Base-by-base conservation (phyloP, 2,113 vertebrate genomes). In the Noturus placidus region DNA sequence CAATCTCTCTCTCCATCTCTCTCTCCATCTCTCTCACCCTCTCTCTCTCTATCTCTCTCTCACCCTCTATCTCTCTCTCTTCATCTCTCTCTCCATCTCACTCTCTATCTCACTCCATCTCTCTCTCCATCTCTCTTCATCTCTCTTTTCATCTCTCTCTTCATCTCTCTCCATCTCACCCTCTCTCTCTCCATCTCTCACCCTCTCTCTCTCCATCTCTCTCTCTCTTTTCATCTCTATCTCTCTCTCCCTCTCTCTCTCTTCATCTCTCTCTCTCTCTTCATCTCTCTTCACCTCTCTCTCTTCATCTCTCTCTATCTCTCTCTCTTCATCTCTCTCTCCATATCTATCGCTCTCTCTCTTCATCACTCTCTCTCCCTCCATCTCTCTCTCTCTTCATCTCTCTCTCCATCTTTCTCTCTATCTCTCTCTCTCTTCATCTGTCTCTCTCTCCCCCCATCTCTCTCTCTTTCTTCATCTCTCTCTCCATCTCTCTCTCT, bases 391-490 rank as follows among this genome's bases (percentile, higher is more conserved):
- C 30, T 69, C 5, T 33, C 30, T 69, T 0, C n/a, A n/a, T 35
- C 9, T 14, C 3, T 0, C 10, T n/a, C 63, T 1, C 3, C 5
- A 1, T n/a, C 19, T 7, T n/a, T n/a, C n/a, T 33, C 25, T 65
- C 25, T 15, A 3, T 69, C 27, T 13, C 0, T n/a, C 25, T 5
- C 2, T 69, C 65, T n/a, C n/a, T n/a, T n/a, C n/a, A n/a, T n/a
- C n/a, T n/a, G n/a, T 17, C 1, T 69, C 30, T 69, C 5, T 33
- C 30, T 69, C 0, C n/a, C n/a, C n/a, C n/a, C n/a, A n/a, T 35
- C 9, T 14, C 3, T 0, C 10, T n/a, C 63, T 1, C 3, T n/a
- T n/a, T n/a, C n/a, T n/a, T n/a, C 5, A 1, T n/a, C 19, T 7
- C n/a, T n/a, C n/a, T n/a, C n/a, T n/a, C n/a, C n/a, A n/a, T n/a